These are phyloP conservation scores for Zeuzera pyrina DNA, from an alignment of 2,888 invertebrate species.

Conservation along the genomic window DNA sequence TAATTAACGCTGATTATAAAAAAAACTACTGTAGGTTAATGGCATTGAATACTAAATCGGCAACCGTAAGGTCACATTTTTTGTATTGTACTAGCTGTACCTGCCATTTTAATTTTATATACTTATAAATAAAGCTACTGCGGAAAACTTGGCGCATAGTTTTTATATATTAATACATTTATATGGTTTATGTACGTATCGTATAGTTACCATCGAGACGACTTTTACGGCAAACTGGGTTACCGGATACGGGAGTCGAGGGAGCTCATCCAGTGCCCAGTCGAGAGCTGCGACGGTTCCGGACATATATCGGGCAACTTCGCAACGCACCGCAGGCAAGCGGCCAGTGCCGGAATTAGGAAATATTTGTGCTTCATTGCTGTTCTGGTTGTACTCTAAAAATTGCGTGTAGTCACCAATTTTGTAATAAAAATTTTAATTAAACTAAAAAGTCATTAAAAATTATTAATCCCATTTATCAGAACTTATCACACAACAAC, in stretches of 20 bases:
- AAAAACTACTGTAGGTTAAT: too few species aligned
- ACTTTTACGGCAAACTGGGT: conserved; percentile 51
- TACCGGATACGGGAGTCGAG: conserved; percentile 78
- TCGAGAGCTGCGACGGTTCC: conserved; percentile 86
- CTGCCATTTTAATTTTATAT: conserved; percentile 8
- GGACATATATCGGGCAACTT: conserved; percentile 93
- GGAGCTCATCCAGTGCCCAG: conserved; percentile 87
- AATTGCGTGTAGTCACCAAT: too few species aligned
- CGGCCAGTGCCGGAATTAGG: conserved; percentile 33
- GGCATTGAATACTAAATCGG: conserved; percentile 26
- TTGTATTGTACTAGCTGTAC: conserved; percentile 4
- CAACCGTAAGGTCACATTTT: conserved; percentile 17
- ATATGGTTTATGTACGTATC: too few species aligned
- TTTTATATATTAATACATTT: too few species aligned
- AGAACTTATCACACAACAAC: too few species aligned
- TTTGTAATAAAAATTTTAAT: too few species aligned
- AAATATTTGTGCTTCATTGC: too few species aligned
- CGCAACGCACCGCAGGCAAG: conserved; percentile 90
- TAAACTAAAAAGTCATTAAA: too few species aligned
- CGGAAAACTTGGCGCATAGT: conserved; percentile 10
- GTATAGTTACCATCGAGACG: conserved; percentile 57
- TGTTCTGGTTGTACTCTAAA: too few species aligned
- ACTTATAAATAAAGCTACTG: conserved; percentile 5
- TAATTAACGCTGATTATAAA: too few species aligned
- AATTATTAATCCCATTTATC: too few species aligned